Evolutionary conservation across 2,113 vertebrate genomes (phyloP).

Genomic region (Gobiocypris rarus): DNA sequence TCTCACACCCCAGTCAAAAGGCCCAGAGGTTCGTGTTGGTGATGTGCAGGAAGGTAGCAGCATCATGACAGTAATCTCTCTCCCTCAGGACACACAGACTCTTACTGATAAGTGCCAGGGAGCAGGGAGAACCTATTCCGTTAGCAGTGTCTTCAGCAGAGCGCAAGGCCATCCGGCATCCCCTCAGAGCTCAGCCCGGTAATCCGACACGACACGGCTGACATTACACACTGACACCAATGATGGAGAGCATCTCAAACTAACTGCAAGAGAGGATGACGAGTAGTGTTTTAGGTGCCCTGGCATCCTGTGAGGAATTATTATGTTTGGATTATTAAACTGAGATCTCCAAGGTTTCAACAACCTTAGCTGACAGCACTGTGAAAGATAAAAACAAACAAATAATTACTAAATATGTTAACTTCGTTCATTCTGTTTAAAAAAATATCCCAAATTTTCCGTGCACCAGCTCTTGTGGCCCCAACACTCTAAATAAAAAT

Average conservation of each 20-base stretch:
- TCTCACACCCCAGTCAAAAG: constrained; percentile 60
- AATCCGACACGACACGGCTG: constrained; percentile 85
- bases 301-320: not conserved
- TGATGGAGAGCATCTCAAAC: constrained; percentile 77
- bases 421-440: too few species aligned
- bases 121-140: constrained; percentile 74
- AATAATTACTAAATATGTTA: too few species aligned
- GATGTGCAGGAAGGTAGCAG: constrained; percentile 81
- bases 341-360: not conserved
- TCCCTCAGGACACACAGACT: constrained; percentile 76
- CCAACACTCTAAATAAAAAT: too few species aligned
- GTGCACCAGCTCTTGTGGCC: too few species aligned
- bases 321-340: not conserved
- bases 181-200: constrained; percentile 79
- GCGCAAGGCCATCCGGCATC: constrained; percentile 75
- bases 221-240: constrained; percentile 87
- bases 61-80: constrained; percentile 78
- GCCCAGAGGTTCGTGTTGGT: constrained; percentile 77
- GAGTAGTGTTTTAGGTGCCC: not conserved
- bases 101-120: constrained; percentile 86
- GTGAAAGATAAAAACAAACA: not conserved
- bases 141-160: constrained; percentile 83
- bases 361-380: not conserved
- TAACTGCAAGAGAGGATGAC: constrained; percentile 2
- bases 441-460: too few species aligned